Percentiles rank a stretch among this genome's conserved stretches.
phyloP scores from a whole-genome alignment of 2,113 vertebrate genomes.

The Ciconia boyciana region DNA sequence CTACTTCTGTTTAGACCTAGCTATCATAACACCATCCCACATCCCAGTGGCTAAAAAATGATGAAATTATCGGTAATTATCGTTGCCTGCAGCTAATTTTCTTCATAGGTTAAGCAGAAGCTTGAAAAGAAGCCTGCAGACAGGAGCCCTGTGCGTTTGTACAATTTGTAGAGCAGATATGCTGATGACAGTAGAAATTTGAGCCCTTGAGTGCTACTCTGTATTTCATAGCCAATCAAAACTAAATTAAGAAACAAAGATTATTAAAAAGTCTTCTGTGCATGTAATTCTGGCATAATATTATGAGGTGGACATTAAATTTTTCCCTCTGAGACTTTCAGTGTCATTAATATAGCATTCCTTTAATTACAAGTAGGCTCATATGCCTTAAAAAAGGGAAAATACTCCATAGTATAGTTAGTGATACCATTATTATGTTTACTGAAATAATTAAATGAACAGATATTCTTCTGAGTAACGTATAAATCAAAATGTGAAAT shows the following conservation, averaged over 20 bases:
- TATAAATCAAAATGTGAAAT: constrained; percentile 49
- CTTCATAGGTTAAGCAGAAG: constrained; percentile 47
- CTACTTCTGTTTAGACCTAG: constrained; percentile 39
- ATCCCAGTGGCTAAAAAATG: constrained; percentile 33
- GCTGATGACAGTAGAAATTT: constrained; percentile 80
- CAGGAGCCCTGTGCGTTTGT: constrained; percentile 39
- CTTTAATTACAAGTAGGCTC: constrained; percentile 74
- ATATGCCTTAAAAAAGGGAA: constrained; percentile 61
- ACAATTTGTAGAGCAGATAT: constrained; percentile 74
- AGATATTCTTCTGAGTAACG: constrained; percentile 46
- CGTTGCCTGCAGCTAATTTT: constrained; percentile 51
- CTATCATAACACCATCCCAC: background rate
- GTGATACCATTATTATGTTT: constrained; percentile 58
- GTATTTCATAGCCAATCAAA: constrained; percentile 85
- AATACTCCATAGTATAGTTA: constrained; percentile 54
- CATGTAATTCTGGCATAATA: constrained; percentile 70
- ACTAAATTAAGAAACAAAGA: constrained; percentile 84
- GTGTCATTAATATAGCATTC: constrained; percentile 67
- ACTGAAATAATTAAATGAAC: constrained; percentile 73
- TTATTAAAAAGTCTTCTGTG: constrained; percentile 80
- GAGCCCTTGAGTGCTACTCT: constrained; percentile 73
- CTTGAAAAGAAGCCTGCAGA: constrained; percentile 54
- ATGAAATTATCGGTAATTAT: constrained; percentile 59
- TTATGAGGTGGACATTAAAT: constrained; percentile 72
- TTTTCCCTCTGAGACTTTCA: constrained; percentile 68